Evolutionary conservation across 2,888 invertebrate species (phyloP), one percentile per base, ranked within the genome.

Genomic region (Poecilus cupreus): DNA sequence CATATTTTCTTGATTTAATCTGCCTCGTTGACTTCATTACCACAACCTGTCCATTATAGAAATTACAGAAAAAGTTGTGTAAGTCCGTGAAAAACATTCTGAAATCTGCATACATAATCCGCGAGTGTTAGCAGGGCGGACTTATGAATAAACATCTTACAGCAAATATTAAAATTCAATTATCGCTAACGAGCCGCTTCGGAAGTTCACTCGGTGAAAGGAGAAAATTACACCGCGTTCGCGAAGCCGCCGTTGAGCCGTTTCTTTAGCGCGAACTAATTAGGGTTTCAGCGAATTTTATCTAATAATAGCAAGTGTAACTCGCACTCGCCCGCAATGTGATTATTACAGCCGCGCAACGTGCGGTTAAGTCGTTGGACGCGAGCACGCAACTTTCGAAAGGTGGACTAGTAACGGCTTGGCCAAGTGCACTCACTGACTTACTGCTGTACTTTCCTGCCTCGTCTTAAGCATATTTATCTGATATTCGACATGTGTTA

Each of bases 141-240:
- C 51, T 46, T 74, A 74, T 74, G 74, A 74, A 74, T 74, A 74
- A 74, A 49, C 74, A 74, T 70, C 70, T 39, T 49, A 46, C 22
- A 46, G 74, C 32, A 74, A 49, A 74, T 49, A 74, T 74, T 74
- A 74, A 74, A 74, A 74, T 24, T 49, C 49, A 74, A 74, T 74
- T 74, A 74, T 74, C 74, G 24, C 51, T 74, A 74, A 51, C 49
- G 49, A 74, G 74, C 6, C 51, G 49, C 72, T 74, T 74, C 43
- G 74, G 43, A 74, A 49, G 74, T 74, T 8, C 74, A 49, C 74
- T 74, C n/a, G 51, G 74, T 26, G 74, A 74, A 49, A 74, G 74
- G 46, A 49, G 74, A 49, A 49, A 22, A 22, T 74, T 49, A 74
- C 26, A 49, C 22, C 46, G 26, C 46, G 39, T 72, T 32, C 32